Conservation (phyloP, 2,113 vertebrate genomes). For the Pachyramphus minor region DNA sequence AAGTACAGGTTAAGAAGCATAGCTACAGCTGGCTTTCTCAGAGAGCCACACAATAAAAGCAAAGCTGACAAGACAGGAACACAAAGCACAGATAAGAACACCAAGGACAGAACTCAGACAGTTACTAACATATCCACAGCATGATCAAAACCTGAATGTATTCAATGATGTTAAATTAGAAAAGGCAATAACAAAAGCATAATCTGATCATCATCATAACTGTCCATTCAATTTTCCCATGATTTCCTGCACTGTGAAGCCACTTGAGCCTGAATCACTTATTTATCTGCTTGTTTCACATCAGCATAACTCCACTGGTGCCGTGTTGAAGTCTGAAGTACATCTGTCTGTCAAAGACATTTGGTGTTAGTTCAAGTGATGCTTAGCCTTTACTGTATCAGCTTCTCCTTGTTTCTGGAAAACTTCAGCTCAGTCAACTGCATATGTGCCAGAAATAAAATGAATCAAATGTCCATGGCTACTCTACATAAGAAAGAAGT, state of each 20-base stretch:
- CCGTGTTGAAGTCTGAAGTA: not conserved
- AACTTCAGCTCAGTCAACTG: not conserved
- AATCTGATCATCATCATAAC: not conserved
- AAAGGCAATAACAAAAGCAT: not conserved
- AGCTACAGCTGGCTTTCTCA: not conserved
- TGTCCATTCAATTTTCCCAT: not conserved
- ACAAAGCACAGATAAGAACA: not conserved
- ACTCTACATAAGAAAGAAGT: not conserved
- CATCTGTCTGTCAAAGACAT: not conserved
- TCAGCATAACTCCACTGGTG: not conserved
- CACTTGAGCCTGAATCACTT: not conserved
- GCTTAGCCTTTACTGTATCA: not conserved
- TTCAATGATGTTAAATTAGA: not conserved
- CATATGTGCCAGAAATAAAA: not conserved
- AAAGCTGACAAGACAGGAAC: not conserved
- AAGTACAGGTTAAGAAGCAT: not conserved
- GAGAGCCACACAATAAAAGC: not conserved
- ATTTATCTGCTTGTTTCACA: not conserved
- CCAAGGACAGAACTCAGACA: not conserved
- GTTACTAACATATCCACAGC: not conserved
- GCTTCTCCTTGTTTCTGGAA: not conserved
- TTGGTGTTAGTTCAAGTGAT: not conserved
- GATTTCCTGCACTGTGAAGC: not conserved
- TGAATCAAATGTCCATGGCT: not conserved
- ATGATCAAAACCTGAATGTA: not conserved